A percentile compares a stretch with the other conserved stretches of the same genome.
phyloP scores from a whole-genome alignment of 2,797 vertebrate genomes.

The Gobio occitaniae region DNA sequence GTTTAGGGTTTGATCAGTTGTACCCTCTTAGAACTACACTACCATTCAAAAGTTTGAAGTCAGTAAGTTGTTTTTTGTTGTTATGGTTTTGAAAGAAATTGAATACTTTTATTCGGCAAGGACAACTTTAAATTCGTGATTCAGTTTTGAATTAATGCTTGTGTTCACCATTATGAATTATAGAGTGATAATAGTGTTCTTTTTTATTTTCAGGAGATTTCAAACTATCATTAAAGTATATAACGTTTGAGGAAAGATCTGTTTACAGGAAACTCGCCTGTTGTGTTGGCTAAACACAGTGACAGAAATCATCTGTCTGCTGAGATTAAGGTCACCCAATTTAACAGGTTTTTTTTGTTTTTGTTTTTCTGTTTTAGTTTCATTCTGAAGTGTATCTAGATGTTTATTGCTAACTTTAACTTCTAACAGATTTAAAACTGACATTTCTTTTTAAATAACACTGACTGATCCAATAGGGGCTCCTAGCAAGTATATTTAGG shows the following conservation, averaged over 20 bases:
- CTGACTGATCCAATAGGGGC: background rate
- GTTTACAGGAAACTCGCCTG: conserved; percentile 38
- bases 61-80: background rate
- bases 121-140: background rate
- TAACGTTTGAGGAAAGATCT: conserved; percentile 3
- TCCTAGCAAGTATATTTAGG: too few relatives aligned
- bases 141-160: background rate
- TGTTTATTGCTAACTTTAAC: background rate
- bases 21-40: background rate
- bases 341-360: background rate
- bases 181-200: background rate
- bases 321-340: background rate
- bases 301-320: background rate
- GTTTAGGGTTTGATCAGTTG: background rate
- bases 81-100: background rate
- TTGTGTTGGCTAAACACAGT: conserved; percentile 41
- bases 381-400: background rate
- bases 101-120: background rate
- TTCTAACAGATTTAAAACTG: background rate
- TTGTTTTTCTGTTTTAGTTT: background rate
- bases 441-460: background rate
- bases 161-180: background rate
- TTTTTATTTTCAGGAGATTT: background rate
- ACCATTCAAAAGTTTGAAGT: background rate
- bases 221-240: conserved; percentile 11